These are phyloP conservation scores for Fabriciana adippe DNA, from an alignment of 2,888 invertebrate species.

Conservation along the genomic window DNA sequence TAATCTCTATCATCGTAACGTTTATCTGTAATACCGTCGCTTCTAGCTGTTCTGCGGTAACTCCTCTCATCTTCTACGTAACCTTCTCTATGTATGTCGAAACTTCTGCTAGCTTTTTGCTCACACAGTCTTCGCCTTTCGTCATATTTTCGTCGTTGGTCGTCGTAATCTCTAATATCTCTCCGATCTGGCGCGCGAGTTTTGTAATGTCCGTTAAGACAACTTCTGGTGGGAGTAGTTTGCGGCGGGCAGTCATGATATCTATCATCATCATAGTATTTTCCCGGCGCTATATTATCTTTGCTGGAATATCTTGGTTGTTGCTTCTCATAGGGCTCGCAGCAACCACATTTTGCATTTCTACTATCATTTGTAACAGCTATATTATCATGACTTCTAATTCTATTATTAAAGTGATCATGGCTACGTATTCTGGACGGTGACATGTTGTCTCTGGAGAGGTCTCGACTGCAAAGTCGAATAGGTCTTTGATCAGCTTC, in stretches of 20 bases:
- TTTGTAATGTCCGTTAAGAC: conserved; percentile 49
- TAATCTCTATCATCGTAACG: conserved; percentile 49
- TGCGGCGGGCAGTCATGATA: conserved; percentile 53
- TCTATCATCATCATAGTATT: conserved; percentile 48
- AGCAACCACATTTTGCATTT: conserved; percentile 49
- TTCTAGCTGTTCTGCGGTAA: conserved; percentile 55
- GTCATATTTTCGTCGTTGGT: conserved; percentile 49
- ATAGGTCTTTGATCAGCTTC: conserved; percentile 54
- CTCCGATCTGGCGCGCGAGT: conserved; percentile 43
- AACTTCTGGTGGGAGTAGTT: conserved; percentile 51
- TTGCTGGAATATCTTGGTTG: conserved; percentile 55
- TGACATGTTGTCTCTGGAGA: conserved; percentile 52
- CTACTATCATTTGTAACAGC: conserved; percentile 40
- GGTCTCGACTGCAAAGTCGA: conserved; percentile 48
- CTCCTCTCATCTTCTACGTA: conserved; percentile 55
- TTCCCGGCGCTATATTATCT: conserved; percentile 48
- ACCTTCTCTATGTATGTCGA: conserved; percentile 57
- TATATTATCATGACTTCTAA: conserved; percentile 50
- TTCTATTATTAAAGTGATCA: conserved; percentile 50
- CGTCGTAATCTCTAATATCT: conserved; percentile 55
- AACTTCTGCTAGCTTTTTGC: conserved; percentile 67
- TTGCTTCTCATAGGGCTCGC: conserved; percentile 51
- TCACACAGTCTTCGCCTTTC: conserved; percentile 57
- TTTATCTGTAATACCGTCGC: conserved; percentile 55
- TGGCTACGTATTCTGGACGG: conserved; percentile 59